Evolutionary conservation across 1,140 invertebrate genomes (phyloP).

Genomic region (Papilio glaucus): DNA sequence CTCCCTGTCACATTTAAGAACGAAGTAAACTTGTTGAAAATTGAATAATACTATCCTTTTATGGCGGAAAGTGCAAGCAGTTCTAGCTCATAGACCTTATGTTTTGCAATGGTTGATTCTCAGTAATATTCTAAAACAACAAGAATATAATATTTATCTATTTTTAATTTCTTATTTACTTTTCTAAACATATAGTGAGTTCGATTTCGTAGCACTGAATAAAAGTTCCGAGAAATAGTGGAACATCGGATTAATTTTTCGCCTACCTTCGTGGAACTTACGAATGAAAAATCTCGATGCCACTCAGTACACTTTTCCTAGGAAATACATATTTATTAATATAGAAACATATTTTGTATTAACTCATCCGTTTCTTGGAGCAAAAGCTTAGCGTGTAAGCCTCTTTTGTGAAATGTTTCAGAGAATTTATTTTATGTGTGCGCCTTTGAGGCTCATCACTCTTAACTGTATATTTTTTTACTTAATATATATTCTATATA

Average conservation of each 20-base stretch:
- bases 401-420: neutral
- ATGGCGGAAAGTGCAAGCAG: no score
- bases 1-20: no score
- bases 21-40: no score
- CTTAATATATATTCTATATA: neutral
- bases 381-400: constrained; percentile 12
- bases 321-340: no score
- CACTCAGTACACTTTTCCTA: neutral
- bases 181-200: no score
- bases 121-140: no score
- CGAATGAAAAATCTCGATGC: neutral
- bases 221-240: neutral
- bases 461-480: neutral
- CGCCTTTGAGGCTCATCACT: no score
- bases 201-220: neutral
- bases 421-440: neutral
- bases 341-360: constrained; percentile 1
- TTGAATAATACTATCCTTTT: no score
- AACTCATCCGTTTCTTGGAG: neutral
- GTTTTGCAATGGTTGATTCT: no score
- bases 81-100: no score
- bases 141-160: no score
- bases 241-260: neutral
- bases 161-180: no score
- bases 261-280: neutral